These are phyloP conservation scores for Acanthopleura granulata DNA, from an alignment of 2,888 invertebrate species.

Conservation along the genomic window DNA sequence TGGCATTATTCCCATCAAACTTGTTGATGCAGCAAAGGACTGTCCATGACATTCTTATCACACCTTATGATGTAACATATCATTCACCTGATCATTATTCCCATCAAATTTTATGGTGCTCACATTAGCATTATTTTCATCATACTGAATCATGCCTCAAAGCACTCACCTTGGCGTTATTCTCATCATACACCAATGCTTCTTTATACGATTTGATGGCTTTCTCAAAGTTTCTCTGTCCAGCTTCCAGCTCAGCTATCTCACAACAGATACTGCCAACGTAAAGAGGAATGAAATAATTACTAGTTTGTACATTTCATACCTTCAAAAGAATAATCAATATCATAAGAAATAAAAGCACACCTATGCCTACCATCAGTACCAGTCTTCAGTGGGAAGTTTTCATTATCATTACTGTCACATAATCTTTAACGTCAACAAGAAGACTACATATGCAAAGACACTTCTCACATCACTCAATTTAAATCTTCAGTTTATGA, in stretches of 20 bases:
- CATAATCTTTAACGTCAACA: too few relatives aligned
- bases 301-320: background rate
- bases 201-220: slow-evolving; percentile 88
- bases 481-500: too few relatives aligned
- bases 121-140: background rate
- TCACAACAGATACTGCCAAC: slow-evolving; percentile 76
- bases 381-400: too few relatives aligned
- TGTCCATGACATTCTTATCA: slow-evolving; percentile 79
- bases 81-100: too few relatives aligned
- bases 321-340: background rate
- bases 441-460: too few relatives aligned
- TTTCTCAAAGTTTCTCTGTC: slow-evolving; percentile 78
- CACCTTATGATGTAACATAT: slow-evolving; percentile 45
- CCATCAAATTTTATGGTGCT: too few relatives aligned
- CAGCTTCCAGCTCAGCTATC: slow-evolving; percentile 80
- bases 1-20: background rate
- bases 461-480: too few relatives aligned
- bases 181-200: slow-evolving; percentile 83
- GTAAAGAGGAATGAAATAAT: background rate
- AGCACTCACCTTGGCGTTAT: slow-evolving; percentile 76
- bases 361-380: too few relatives aligned
- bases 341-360: background rate
- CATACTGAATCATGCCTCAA: background rate
- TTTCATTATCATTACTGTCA: too few relatives aligned
- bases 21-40: background rate